phyloP scores from a whole-genome alignment of 2,797 vertebrate species.

The Poeciliopsis turneri region DNA sequence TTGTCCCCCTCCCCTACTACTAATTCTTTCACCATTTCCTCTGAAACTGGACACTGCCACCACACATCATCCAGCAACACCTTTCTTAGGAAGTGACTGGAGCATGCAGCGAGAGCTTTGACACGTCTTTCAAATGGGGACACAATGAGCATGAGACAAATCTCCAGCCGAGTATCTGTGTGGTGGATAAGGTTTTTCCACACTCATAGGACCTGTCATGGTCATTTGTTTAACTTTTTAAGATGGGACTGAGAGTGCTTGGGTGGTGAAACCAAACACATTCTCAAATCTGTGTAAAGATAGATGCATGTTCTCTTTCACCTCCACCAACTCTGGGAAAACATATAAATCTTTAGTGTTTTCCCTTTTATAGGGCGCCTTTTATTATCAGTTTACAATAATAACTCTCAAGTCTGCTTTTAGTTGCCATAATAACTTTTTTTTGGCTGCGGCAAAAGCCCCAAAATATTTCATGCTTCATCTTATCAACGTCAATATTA shows the following conservation, averaged over 20 bases:
- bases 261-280: slow-evolving; percentile 68
- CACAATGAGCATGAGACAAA: slow-evolving; percentile 51
- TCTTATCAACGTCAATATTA: background rate
- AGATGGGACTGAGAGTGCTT: slow-evolving; percentile 64
- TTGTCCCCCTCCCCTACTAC: slow-evolving; percentile 61
- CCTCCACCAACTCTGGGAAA: background rate
- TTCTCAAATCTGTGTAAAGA: slow-evolving; percentile 53
- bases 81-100: slow-evolving; percentile 78
- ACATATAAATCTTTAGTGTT: background rate
- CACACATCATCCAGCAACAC: slow-evolving; percentile 81
- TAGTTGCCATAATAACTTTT: background rate
- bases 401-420: background rate
- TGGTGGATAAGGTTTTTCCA: slow-evolving; percentile 49
- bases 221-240: slow-evolving; percentile 55
- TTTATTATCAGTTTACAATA: background rate
- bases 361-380: background rate
- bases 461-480: background rate
- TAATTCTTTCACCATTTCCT: slow-evolving; percentile 74
- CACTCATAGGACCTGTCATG: slow-evolving; percentile 59
- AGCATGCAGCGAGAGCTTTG: slow-evolving; percentile 72
- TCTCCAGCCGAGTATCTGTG: slow-evolving; percentile 64
- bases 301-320: background rate
- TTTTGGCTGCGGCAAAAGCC: background rate
- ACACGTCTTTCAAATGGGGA: slow-evolving; percentile 57
- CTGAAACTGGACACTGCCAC: slow-evolving; percentile 83